Evolutionary conservation across 2,888 invertebrate genomes (phyloP), one percentile per base, ranked within the genome.

Genomic region (Calliopum simillimum): DNA sequence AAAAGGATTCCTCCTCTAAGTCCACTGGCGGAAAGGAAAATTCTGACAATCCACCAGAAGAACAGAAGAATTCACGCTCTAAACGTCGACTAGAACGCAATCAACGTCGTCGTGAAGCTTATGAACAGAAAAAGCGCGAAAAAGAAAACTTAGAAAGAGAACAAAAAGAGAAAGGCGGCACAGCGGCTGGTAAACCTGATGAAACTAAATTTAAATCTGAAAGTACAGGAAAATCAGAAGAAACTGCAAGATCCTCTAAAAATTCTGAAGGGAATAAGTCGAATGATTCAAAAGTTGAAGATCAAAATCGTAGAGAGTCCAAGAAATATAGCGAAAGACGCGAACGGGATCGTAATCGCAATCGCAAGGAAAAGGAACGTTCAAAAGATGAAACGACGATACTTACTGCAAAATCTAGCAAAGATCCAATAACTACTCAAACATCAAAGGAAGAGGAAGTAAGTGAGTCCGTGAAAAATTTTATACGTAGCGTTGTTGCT

Each of bases 31-130:
- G 63, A 77, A 70, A 58, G 76, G 1, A 73, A 33, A 76, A 72
- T 14, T 65, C 74, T 25, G 58, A 68, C 1, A 76, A 76, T 12
- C 72, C 71, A 44, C 69, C 67, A 8, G 78, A 76, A 3, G 75
- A 79, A n/a, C 68, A 70, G 0, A 84, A 85, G 61, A 80, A 80
- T 33, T 77, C 82, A 3, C 79, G 84, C 2, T 79, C 82, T 0
- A 82, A 84, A 21, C 80, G 85, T 2, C 76, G 84, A 13, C 80
- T 81, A 1, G 84, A 83, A 65, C 82, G 85, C 5, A 83, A 85
- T 74, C 83, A 83, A 65, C 78, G 81, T 4, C 79, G 86, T 0
- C 81, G 82, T 4, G 83, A 84, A 64, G 85, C 84, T 43, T 82
- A 88, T 79, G 84, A 87, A 75, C 82, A 83, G 65, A 77, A 80